Evolutionary conservation across 92 coral and sea anemone species (phyloP), one percentile per base, ranked within the genome.

Genomic region (Actinostola sp.): DNA sequence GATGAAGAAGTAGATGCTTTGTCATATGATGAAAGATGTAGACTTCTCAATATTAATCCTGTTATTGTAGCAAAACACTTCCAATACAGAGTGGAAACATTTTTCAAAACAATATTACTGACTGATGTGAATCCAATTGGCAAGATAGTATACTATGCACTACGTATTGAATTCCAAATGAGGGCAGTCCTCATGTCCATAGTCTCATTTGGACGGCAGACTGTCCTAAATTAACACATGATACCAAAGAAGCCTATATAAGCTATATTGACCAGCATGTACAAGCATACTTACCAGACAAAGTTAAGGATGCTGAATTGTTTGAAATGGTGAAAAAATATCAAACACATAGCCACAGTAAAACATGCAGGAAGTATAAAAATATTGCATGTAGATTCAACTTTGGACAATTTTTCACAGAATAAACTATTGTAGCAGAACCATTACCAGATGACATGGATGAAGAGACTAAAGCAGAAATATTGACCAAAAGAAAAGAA

Each of bases 341-440:
- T 53, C 85, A 82, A 77, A 87, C 66, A 25, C 88, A n/a, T n/a
- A n/a, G n/a, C n/a, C n/a, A n/a, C n/a, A n/a, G n/a, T n/a, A 88
- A 76, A 88, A 73, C 86, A 68, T 88, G 89, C 45, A 88, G 83
- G 39, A 88, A 88, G 61, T 84, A 84, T 55, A 75, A 76, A 63
- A 88, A 79, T 60, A 66, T 73, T 55, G 16, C 76, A 55, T 79
- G 93, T 46, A 83, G 92, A 70, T 88, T 88, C 27, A 73, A 84
- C 58, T 84, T 88, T 84, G 84, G 89, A 1, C 89, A 84, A 66
- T 84, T 88, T 35, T 89, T 84, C 71, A 80, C 88, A 63, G 80
- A 89, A 33, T 75, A 66, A 43, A 88, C 93, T 23, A 71, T 84
- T 63, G 73, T 87, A 42, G 82, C 92, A 9, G 79, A 87, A 48